phyloP scores from a whole-genome alignment of 2,888 invertebrate genomes.

The Drosophila rubida region DNA sequence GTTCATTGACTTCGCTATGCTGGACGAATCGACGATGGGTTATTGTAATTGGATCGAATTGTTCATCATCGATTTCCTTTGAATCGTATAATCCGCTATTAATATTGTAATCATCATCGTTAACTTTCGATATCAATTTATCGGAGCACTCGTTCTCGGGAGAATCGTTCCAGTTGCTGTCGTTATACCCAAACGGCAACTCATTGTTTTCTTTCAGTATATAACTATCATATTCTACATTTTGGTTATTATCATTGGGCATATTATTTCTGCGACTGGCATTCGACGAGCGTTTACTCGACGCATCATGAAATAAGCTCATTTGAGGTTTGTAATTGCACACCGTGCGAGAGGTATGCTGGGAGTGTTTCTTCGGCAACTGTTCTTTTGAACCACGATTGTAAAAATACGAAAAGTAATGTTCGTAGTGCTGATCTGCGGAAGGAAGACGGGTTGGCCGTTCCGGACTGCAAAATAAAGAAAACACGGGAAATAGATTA shows the following conservation, averaged over 20 bases:
- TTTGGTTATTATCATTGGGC: constrained; percentile 45
- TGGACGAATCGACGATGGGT: constrained; percentile 63
- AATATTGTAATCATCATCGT: constrained; percentile 35
- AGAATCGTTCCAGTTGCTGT: constrained; percentile 60
- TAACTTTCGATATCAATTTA: constrained; percentile 16
- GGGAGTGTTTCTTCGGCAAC: constrained; percentile 42
- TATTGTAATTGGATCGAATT: constrained; percentile 38
- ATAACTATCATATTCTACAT: constrained; percentile 52
- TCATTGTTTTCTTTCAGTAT: constrained; percentile 70
- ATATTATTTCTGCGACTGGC: constrained; percentile 24
- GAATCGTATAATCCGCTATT: constrained; percentile 42
- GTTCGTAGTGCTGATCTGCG: constrained; percentile 73
- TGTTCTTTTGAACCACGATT: constrained; percentile 67
- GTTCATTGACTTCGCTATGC: constrained; percentile 57
- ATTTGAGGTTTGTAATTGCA: constrained; percentile 62
- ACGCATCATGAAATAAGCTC: constrained; percentile 61
- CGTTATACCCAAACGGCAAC: constrained; percentile 45
- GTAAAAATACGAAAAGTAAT: constrained; percentile 80
- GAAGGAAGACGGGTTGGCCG: constrained; percentile 47
- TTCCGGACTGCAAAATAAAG: constrained; percentile 44
- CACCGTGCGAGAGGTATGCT: constrained; percentile 19
- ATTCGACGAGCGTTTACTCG: constrained; percentile 46
- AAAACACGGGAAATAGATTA: constrained; percentile 2
- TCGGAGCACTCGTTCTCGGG: constrained; percentile 24
- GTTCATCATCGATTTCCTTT: constrained; percentile 34